Evolutionary conservation across 2,888 invertebrate species (phyloP).

Genomic region (Lissonota sp.): DNA sequence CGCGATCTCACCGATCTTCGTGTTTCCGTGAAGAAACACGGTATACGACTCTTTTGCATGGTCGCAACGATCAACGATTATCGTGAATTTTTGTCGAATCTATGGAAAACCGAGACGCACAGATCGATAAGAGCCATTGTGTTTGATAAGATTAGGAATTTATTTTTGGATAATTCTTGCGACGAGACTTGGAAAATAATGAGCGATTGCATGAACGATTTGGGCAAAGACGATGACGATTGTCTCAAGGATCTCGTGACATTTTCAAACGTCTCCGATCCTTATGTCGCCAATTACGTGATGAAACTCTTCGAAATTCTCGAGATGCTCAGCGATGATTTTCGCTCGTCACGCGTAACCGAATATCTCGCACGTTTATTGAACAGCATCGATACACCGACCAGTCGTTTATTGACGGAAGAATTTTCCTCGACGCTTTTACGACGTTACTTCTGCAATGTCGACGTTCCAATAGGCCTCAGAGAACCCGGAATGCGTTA

Average conservation of each 20-base stretch:
- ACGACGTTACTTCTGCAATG: constrained; percentile 68
- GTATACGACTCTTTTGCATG: constrained; percentile 72
- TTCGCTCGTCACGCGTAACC: rapidly evolving
- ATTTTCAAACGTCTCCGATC: constrained; percentile 42
- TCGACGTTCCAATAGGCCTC: not conserved
- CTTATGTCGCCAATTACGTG: constrained; percentile 68
- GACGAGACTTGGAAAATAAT: constrained; percentile 69
- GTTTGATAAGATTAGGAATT: constrained; percentile 43
- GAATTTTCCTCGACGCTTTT: constrained; percentile 69
- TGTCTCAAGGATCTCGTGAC: constrained; percentile 39
- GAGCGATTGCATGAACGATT: constrained; percentile 54
- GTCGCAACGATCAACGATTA: constrained; percentile 65
- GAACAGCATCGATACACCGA: not conserved
- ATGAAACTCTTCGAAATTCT: constrained; percentile 58
- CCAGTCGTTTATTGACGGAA: constrained; percentile 68
- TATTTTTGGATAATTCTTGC: constrained; percentile 68
- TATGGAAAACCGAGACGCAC: constrained; percentile 70
- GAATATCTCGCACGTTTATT: not conserved
- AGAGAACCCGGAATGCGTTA: constrained; percentile 7
- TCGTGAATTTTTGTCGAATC: constrained; percentile 50
- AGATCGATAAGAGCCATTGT: constrained; percentile 73
- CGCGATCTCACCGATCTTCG: constrained; percentile 66
- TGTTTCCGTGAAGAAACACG: constrained; percentile 77
- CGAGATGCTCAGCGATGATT: constrained; percentile 43
- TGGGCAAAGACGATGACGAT: constrained; percentile 64